Evolutionary conservation across 2,113 vertebrate species (phyloP).

Genomic region (Ceyx cyanopectus): DNA sequence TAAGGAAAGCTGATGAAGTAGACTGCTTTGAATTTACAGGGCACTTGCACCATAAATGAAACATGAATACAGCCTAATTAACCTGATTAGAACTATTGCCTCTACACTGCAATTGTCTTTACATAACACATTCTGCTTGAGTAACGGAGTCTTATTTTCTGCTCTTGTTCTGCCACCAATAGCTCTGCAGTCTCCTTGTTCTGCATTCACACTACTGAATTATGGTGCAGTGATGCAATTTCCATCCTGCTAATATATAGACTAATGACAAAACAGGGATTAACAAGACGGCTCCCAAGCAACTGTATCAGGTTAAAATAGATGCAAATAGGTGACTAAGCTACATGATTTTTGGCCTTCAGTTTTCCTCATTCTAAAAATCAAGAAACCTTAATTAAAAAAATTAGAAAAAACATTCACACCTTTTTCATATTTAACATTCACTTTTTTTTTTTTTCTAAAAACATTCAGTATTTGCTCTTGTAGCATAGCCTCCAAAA

Average conservation of each 20-base stretch:
- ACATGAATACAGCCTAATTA: slow-evolving; percentile 78
- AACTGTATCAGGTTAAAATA: slow-evolving; percentile 32
- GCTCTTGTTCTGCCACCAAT: slow-evolving; percentile 27
- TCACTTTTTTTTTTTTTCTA: neutral
- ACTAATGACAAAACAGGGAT: slow-evolving; percentile 53
- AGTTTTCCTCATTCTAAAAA: neutral
- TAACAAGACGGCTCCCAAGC: slow-evolving; percentile 54
- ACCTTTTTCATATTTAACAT: neutral
- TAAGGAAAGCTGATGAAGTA: slow-evolving; percentile 24
- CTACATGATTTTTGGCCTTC: neutral
- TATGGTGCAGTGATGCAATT: slow-evolving; percentile 43
- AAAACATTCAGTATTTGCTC: neutral
- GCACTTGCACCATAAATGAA: slow-evolving; percentile 66
- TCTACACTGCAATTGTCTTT: slow-evolving; percentile 65
- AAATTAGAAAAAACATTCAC: neutral
- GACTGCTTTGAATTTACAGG: slow-evolving; percentile 72
- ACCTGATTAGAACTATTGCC: slow-evolving; percentile 73
- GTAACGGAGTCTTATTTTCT: slow-evolving; percentile 68
- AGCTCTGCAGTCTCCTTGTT: slow-evolving; percentile 9
- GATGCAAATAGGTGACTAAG: slow-evolving; percentile 10
- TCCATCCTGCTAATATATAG: slow-evolving; percentile 47
- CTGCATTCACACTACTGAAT: slow-evolving; percentile 47
- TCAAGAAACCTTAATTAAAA: neutral
- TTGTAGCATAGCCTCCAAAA: neutral
- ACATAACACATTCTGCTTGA: slow-evolving; percentile 64